Evolutionary conservation across 2,113 vertebrate genomes (phyloP), one percentile per base, ranked within the genome.

Genomic region (Clupea harengus): DNA sequence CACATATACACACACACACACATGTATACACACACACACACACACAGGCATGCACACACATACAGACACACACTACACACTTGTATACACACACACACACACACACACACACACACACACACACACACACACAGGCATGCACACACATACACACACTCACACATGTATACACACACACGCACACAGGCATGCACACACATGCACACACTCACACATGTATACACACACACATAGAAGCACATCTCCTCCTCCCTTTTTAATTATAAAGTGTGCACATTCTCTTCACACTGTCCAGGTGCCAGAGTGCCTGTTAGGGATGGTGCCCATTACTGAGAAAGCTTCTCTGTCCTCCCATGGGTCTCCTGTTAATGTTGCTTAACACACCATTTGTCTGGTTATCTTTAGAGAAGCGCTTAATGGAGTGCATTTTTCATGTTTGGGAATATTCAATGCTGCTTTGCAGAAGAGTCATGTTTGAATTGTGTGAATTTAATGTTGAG

Each of bases 241-340:
- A 4, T 39, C 54, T 15, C 32, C n/a, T 32, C 64, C 64, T 72
- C 64, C 64, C 64, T 32, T 72, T 72, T 72, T 72, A 72, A 72
- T 72, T 72, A 72, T 72, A 72, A 72, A 72, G 64, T 32, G 64
- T 72, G 64, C 64, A 72, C 64, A 72, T 72, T 72, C 64, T 72
- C 64, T 72, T 72, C 64, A 72, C 64, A 72, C 64, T 32, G 25
- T 13, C 25, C 64, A 84, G 75, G 57, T 87, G 81, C 28, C 78
- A 87, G 81, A 67, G 64, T 72, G 64, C 64, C 64, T 72, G n/a
- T 72, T 32, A 72, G 64, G 64, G 64, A 72, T 25, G 64, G 28
- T 72, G 28, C 1, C 64, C 64, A 72, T 72, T 72, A 72, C n/a
- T 11, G 25, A 72, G 8, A 72, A n/a, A 72, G 64, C n/a, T 32